Base-by-base conservation (phyloP, 2,113 vertebrate species). In the Leptobrachium ailaonicum region DNA sequence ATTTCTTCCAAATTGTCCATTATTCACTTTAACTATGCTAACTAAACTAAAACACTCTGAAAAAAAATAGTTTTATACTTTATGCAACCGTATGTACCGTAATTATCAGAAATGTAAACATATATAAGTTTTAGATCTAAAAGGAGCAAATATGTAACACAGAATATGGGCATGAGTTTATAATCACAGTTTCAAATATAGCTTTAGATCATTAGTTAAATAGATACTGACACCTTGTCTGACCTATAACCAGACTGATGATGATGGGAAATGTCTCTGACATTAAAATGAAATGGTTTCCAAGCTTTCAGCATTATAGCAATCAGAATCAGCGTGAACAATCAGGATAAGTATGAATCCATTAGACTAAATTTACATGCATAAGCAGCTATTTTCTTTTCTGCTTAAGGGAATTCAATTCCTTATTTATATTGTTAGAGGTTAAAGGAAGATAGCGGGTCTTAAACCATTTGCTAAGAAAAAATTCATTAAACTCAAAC, bases 291-390 rank as follows among this genome's bases (percentile, higher is more conserved):
- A 79, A 73, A 73, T 64, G 13, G 62, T 66, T 66, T 79, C 63
- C n/a, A 80, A 80, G 77, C 70, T 73, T 67, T 73, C 60, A 73
- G 62, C 62, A 66, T 62, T 79, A 73, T 45, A n/a, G 63, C 62
- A 80, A 80, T 80, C 77, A 80, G n/a, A 73, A 73, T 73, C 77
- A 80, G 71, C 77, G 73, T 73, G 71, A 80, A 80, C 62, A 80
- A 73, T 80, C 77, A 80, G 71, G 72, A 58, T 54, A 80, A 80
- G 71, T 73, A 73, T 80, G 77, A 80, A 80, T 73, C 70, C 63
- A 80, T 80, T 80, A 80, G 77, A 67, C 71, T 73, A 44, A 8
- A 80, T 80, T 80, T 80, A 64, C 70, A 80, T 80, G 54, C 20
- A 14, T 67, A 80, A 64, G 71, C 63, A 56, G 62, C 53, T 54